Evolutionary conservation across 1,140 invertebrate species (phyloP).

Genomic region (Dinoponera quadriceps): DNA sequence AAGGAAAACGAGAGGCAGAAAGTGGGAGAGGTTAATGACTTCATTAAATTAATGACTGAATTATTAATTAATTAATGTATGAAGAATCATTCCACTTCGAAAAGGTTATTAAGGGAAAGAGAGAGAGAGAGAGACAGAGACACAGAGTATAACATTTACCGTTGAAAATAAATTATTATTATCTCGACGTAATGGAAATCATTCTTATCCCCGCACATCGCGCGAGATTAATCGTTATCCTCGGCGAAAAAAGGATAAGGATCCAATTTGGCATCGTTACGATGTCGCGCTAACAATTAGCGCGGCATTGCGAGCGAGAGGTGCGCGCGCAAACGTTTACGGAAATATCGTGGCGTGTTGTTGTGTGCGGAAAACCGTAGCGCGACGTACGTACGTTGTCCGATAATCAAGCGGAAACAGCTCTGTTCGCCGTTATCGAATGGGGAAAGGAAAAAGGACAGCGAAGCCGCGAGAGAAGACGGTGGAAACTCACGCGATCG

Average conservation of each 20-base stretch:
- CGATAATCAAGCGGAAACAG: constrained; percentile 50
- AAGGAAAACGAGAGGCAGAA: no score
- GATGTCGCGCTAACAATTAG: constrained; percentile 25
- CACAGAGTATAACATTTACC: background rate
- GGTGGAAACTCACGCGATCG: constrained; percentile 50
- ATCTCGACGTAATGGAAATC: background rate
- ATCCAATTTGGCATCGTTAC: constrained; percentile 32
- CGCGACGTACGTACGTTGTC: constrained; percentile 1
- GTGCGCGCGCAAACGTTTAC: constrained; percentile 8
- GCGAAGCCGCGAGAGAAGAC: constrained; percentile 28
- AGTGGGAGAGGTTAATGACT: no score
- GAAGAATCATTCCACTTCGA: no score
- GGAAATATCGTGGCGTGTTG: constrained; percentile 38
- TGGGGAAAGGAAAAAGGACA: constrained; percentile 19
- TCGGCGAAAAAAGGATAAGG: background rate
- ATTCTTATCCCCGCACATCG: background rate
- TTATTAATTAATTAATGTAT: no score
- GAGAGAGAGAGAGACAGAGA: no score
- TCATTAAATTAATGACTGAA: no score
- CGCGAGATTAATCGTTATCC: background rate
- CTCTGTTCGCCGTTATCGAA: constrained; percentile 44
- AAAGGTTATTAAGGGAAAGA: no score
- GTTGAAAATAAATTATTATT: constrained; percentile 9
- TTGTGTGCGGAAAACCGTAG: background rate
- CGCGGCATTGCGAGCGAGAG: background rate